Evolutionary conservation across 2,113 vertebrate species (phyloP).

Genomic region (Oreocharis arfaki): DNA sequence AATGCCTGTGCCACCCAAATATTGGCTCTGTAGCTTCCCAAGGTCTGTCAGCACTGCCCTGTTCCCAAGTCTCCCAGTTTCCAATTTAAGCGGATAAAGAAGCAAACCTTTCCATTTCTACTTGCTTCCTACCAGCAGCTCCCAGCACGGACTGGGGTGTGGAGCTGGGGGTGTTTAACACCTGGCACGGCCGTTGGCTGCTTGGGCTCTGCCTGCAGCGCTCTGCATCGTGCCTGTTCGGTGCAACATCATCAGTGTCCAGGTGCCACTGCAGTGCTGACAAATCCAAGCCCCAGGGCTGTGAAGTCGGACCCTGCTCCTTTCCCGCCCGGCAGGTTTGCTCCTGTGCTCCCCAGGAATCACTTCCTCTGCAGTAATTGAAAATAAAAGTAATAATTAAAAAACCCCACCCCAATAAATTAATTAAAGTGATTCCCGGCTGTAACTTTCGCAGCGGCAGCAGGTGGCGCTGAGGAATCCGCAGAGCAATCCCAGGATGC

Average conservation of each 20-base stretch:
- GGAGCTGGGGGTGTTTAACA: neutral
- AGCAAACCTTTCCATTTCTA: neutral
- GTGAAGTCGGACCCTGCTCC: neutral
- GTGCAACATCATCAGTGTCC: too few species aligned
- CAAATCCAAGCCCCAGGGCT: neutral
- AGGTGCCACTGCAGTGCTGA: accelerated
- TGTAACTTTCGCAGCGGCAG: neutral
- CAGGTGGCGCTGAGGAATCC: neutral
- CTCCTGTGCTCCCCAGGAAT: too few species aligned
- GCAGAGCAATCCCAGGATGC: neutral
- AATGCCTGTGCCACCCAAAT: neutral
- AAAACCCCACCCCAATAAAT: neutral
- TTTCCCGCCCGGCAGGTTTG: neutral
- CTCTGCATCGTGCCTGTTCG: accelerated
- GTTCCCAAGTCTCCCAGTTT: neutral
- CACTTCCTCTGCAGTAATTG: neutral
- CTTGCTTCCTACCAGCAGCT: neutral
- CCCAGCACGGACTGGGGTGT: accelerated
- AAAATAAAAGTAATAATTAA: neutral
- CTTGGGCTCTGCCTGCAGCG: accelerated
- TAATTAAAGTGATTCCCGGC: accelerated
- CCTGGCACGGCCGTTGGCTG: accelerated
- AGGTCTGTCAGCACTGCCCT: neutral
- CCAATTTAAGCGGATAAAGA: neutral
- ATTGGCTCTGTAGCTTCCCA: neutral